Evolutionary conservation across 2,888 invertebrate species (phyloP).

Genomic region (Hirudinaria manillensis): DNA sequence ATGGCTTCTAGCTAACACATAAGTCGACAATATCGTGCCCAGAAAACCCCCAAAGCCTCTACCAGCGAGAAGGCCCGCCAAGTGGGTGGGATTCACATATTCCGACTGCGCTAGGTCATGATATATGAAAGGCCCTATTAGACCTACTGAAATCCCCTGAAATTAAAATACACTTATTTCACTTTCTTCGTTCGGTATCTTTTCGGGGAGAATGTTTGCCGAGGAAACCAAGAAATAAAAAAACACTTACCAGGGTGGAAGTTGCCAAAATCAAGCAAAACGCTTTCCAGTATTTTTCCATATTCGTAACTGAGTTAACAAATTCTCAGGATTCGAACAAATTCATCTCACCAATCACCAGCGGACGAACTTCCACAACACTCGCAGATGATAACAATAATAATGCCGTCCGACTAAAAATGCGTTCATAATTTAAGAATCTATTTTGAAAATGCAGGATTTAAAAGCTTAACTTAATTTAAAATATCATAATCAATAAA

Average conservation of each 20-base stretch:
- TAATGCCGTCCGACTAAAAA: too few relatives aligned
- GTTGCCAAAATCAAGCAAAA: background rate
- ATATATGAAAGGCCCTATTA: slow-evolving; percentile 3
- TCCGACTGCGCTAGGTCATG: background rate
- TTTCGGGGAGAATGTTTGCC: too few relatives aligned
- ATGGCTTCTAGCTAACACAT: background rate
- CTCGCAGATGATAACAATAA: too few relatives aligned
- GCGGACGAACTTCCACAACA: too few relatives aligned
- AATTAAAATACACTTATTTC: background rate
- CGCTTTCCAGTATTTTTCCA: background rate
- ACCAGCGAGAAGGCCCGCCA: background rate
- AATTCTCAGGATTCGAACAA: too few relatives aligned
- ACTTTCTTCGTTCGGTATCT: too few relatives aligned
- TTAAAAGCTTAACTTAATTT: too few relatives aligned
- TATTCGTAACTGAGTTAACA: too few relatives aligned
- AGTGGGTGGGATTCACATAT: background rate
- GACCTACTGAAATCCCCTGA: background rate
- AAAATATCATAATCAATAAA: too few relatives aligned
- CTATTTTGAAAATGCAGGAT: too few relatives aligned
- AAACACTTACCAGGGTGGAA: background rate
- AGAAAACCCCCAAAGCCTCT: background rate
- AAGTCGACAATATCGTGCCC: background rate
- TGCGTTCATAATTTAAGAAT: too few relatives aligned
- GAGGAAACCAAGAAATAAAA: background rate
- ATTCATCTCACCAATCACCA: too few relatives aligned